Base-by-base conservation (phyloP, 2,888 invertebrate species). In the Tryphoninae sp. region DNA sequence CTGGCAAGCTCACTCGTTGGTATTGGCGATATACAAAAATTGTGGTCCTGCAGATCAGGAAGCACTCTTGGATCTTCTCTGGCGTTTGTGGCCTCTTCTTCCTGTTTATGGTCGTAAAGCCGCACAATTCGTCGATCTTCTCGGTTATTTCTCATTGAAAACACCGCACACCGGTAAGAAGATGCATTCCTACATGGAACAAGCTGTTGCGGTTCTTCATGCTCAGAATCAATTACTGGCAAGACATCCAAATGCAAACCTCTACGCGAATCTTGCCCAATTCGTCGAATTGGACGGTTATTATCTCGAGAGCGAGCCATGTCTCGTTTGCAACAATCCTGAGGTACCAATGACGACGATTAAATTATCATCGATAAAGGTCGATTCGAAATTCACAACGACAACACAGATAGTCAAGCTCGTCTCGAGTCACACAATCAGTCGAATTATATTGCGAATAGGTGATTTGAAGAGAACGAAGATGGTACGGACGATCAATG, bases 351-450 rank as follows among this genome's bases (percentile, higher is more conserved):
- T 97, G 94, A 94, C 96, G 0, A 97, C 96, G 74, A 97, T 98
- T 85, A 99, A 99, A 92, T 93, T 99, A 75, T 97, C 98, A 0
- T 96, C 98, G 0, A 97, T 99, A 81, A 98, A 98, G 93, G 96
- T 96, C 80, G 99, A 99, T 93, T 98, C 98, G 0, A 98, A 99
- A 93, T 99, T 98, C 92, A 99, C 99, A 2, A 98, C 99, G 1
- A 98, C 98, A 9, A 98, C 98, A 0, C 99, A 99, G 93, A 98
- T 99, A 84, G 97, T 99, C 69, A 99, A 99, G 92, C 93, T 99
- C 84, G 96, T 98, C 58, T 97, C 97, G 86, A 98, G 98, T 89
- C 98, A 99, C 92, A 98, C 97, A 87, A 98, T 99, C 86, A 97
- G 98, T 88, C 97, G 98, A 90, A 97, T 99, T 86, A 96, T 96